Evolutionary conservation across 2,797 vertebrate genomes (phyloP).

Genomic region (Toxotes lorentzi): DNA sequence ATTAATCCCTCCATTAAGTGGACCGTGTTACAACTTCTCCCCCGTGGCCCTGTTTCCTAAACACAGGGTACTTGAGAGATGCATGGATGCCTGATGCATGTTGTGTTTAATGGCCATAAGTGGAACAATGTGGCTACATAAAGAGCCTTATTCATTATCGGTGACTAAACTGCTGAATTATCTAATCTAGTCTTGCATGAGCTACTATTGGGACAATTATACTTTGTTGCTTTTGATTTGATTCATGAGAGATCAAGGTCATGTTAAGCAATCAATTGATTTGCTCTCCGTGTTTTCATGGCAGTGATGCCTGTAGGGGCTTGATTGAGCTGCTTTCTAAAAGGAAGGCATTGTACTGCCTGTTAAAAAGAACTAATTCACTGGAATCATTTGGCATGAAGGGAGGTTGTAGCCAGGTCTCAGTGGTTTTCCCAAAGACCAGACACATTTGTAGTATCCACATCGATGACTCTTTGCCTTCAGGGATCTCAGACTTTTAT

Average conservation of each 20-base stretch:
- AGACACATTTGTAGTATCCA: slow-evolving; percentile 32
- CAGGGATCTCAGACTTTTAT: slow-evolving; percentile 31
- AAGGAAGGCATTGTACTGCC: slow-evolving; percentile 42
- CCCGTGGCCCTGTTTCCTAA: slow-evolving; percentile 67
- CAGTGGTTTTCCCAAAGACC: slow-evolving; percentile 24
- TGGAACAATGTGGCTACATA: slow-evolving; percentile 60
- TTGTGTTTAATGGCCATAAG: slow-evolving; percentile 74
- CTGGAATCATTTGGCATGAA: slow-evolving; percentile 48
- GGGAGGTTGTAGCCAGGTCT: slow-evolving; percentile 29
- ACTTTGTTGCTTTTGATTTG: slow-evolving; percentile 69
- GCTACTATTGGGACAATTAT: slow-evolving; percentile 66
- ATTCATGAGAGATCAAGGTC: slow-evolving; percentile 68
- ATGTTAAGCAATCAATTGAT: slow-evolving; percentile 65
- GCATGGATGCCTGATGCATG: slow-evolving; percentile 65
- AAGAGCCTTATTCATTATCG: slow-evolving; percentile 61
- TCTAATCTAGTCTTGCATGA: slow-evolving; percentile 55
- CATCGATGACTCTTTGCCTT: slow-evolving; percentile 13
- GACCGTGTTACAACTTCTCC: slow-evolving; percentile 65
- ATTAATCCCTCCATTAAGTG: slow-evolving; percentile 78
- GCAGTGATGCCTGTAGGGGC: slow-evolving; percentile 34
- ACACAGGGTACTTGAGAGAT: slow-evolving; percentile 63
- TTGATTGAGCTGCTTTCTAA: slow-evolving; percentile 27
- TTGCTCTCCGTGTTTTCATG: slow-evolving; percentile 55
- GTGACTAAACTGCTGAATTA: slow-evolving; percentile 58
- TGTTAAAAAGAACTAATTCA: slow-evolving; percentile 63